Evolutionary conservation across 2,113 vertebrate genomes (phyloP), one percentile per base, ranked within the genome.

Genomic region (Alouatta palliata): DNA sequence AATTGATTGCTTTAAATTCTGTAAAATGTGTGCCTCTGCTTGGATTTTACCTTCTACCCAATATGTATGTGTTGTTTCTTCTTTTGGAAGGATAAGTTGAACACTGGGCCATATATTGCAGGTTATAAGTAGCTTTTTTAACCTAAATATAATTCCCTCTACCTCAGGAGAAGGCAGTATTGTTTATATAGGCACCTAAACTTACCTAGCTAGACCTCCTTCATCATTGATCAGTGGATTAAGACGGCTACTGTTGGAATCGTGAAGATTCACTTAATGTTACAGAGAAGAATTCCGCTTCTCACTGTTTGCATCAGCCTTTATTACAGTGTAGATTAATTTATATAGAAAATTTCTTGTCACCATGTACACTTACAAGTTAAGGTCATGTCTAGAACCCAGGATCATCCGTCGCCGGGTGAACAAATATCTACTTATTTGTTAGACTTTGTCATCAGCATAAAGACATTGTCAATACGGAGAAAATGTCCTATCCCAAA

Each of bases 31-130:
- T 83, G 25, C 25, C 14, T 89, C 54, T 66, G 35, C 23, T 75
- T 52, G 40, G 52, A 68, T 94, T 93, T 95, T 85, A 47, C 35
- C 37, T 10, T 68, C 12, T 27, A 10, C 21, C 27, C 35, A 68
- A 10, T 10, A 49, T 79, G 23, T 35, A 37, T 58, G 10, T 77
- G 83, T 10, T 71, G 10, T 79, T 91, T 6, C 70, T 90, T 68
- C 32, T 93, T 91, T 82, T 83, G 40, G 73, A 96, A 91, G 76
- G 32, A 35, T 81, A 54, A 25, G 13, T 92, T 89, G 35, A 58
- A 73, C 23, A 81, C 23, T 79, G 68, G 14, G 49, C 14, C 56
- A 35, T 82, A 35, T 52, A 32, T 70, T 94, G 2, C 8, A 71
- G 32, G 40, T 47, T 68, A 35, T 35, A 37, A 84, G 30, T 64